Evolutionary conservation across 2,113 vertebrate genomes (phyloP), one percentile per base, ranked within the genome.

Genomic region (Mirza zaza): DNA sequence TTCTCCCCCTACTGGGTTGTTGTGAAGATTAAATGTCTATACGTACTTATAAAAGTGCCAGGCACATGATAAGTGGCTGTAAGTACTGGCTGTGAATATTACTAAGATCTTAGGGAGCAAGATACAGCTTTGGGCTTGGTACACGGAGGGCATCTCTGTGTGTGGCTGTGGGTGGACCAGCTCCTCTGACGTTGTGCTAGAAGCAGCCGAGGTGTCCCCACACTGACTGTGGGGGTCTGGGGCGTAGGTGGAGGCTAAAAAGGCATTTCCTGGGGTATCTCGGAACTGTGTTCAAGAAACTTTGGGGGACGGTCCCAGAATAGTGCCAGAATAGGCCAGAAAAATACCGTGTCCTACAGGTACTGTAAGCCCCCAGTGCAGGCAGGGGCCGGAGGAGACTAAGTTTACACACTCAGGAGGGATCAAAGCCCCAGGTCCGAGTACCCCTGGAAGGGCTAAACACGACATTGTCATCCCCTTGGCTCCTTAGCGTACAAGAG

Each of bases 121-220:
- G 52, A 32, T 8, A 4, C 36, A 65, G 39, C 65, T 76, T 36
- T 32, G 79, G 73, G 25, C n/a, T 90, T 87, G 39, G 65, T 48
- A 20, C 34, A 39, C 20, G 20, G 61, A 75, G 70, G 52, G 13
- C 7, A 3, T 45, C 32, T 21, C 14, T 23, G 50, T 32, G 50
- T 32, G 29, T 59, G 17, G 21, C 55, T 0, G 32, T 0, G 15
- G 39, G 17, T 25, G 8, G 0, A 42, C 45, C 1, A 20, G 29
- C 1, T 15, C 17, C 85, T 76, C 36, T 15, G 29, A 52, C 3
- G 1, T 11, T 79, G 29, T 42, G 34, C 23, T 17, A 89, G 94
- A 75, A 75, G 73, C 50, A 61, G 45, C 61, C 55, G 63, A 70
- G 48, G 48, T 34, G 15, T 65, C 75, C 21, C 18, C 10, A 2